Conservation (phyloP, 2,113 vertebrate species). For the Apaloderma vittatum region DNA sequence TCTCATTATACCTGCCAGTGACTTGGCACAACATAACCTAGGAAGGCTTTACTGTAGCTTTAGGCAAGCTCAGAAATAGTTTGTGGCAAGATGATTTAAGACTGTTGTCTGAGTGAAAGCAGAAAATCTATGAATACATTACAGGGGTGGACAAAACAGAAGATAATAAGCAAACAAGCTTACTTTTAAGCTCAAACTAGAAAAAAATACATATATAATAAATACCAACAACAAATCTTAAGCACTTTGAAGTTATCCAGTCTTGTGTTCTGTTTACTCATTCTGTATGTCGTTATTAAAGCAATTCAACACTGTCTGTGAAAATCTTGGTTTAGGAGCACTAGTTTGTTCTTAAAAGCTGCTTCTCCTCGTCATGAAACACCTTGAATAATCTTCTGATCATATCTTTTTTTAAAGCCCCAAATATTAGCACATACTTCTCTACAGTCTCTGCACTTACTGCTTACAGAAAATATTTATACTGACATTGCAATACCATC, state of each 20-base stretch:
- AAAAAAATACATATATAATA: neutral
- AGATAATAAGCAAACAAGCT: neutral
- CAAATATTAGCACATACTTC: neutral
- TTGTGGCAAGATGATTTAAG: neutral
- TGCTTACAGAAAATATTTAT: neutral
- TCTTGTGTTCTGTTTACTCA: neutral
- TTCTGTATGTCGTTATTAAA: neutral
- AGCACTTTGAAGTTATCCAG: neutral
- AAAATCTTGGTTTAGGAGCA: neutral
- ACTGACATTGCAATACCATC: neutral
- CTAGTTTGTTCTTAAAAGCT: neutral
- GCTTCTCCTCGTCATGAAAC: neutral
- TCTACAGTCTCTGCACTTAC: neutral
- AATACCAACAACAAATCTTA: neutral
- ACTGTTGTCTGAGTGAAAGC: neutral
- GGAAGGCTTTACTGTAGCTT: neutral
- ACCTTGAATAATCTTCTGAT: neutral
- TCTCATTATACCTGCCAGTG: conserved; percentile 24
- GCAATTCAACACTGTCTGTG: neutral
- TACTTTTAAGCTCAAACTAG: neutral
- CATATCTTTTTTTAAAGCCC: neutral
- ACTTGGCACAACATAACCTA: neutral
- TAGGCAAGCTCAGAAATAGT: conserved; percentile 15
- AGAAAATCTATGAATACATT: neutral
- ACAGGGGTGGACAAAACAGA: neutral